Conservation (phyloP, 2,888 invertebrate genomes). For the Agrilus cyanescens region DNA sequence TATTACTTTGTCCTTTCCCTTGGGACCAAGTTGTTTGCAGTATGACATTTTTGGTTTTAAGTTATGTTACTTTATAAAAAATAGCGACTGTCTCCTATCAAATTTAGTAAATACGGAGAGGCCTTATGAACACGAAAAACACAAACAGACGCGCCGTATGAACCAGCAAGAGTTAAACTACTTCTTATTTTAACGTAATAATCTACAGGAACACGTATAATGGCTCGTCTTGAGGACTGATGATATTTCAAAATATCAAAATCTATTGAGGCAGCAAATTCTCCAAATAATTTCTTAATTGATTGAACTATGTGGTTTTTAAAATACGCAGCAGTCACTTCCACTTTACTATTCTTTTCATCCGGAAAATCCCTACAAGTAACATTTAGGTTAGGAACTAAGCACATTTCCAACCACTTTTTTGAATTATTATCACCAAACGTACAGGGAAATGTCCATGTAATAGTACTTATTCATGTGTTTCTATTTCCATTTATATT, state of each 20-base stretch:
- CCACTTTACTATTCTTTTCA: constrained; percentile 29
- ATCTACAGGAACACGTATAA: constrained; percentile 42
- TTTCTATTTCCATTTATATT: constrained; percentile 8
- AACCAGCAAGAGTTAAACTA: constrained; percentile 42
- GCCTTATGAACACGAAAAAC: constrained; percentile 43
- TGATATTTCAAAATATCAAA: constrained; percentile 49
- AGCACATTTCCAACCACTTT: constrained; percentile 7
- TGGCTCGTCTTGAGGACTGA: constrained; percentile 33
- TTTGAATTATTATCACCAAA: constrained; percentile 18
- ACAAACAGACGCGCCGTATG: constrained; percentile 40
- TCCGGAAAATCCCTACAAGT: constrained; percentile 37
- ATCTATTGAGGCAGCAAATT: constrained; percentile 39
- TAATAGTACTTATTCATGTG: constrained; percentile 37
- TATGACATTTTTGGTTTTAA: constrained; percentile 31
- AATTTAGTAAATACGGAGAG: constrained; percentile 33
- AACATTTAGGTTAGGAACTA: constrained; percentile 9
- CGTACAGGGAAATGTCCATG: constrained; percentile 45
- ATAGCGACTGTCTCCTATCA: constrained; percentile 32
- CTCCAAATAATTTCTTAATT: constrained; percentile 44
- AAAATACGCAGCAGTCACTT: constrained; percentile 40
- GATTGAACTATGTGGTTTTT: constrained; percentile 45
- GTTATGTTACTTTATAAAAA: constrained; percentile 16
- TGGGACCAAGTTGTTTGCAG: constrained; percentile 36
- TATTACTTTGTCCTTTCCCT: constrained; percentile 71
- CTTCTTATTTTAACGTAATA: constrained; percentile 45